Evolutionary conservation across 2,888 invertebrate species (phyloP), one percentile per base, ranked within the genome.

Genomic region (Clivina fossor): DNA sequence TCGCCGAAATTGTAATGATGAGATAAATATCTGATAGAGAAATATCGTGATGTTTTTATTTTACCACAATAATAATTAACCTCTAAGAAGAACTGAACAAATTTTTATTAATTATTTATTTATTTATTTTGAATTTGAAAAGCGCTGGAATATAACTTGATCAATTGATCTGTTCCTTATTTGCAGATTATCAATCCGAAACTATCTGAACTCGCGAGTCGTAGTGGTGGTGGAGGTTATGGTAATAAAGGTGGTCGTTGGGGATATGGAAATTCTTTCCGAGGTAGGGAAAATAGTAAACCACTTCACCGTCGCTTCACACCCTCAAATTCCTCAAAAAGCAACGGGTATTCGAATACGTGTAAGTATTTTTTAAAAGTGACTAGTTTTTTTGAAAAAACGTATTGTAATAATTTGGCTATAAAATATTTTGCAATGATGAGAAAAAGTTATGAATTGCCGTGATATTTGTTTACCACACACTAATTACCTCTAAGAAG

Each of bases 151-250:
- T n/a, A n/a, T n/a, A n/a, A n/a, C n/a, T n/a, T n/a, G n/a, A n/a
- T n/a, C n/a, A n/a, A n/a, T n/a, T n/a, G n/a, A n/a, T n/a, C n/a
- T n/a, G 26, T 26, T 26, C 5, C 26, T 26, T 26, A 57, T 62
- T 68, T 66, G 68, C 80, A 82, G 88, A 85, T 85, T 61, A 81
- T 95, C 56, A 91, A 90, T 71, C 93, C 93, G 43, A 90, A 92
- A 70, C 79, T 95, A 38, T 80, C 85, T 66, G 88, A 90, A 65
- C 81, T 93, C 78, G 88, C 88, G 4, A 81, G 81, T 62, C 80
- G 84, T 62, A 72, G 71, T 32, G 77, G 78, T 33, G 82, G 80
- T 58, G 82, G 80, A 46, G 83, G 84, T 33, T 81, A 80, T 16
- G 80, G 81, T 53, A 71, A 71, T 59, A 68, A 69, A 56, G 68